Evolutionary conservation across 1,140 invertebrate genomes (phyloP).

Genomic region (Argopecten irradians): DNA sequence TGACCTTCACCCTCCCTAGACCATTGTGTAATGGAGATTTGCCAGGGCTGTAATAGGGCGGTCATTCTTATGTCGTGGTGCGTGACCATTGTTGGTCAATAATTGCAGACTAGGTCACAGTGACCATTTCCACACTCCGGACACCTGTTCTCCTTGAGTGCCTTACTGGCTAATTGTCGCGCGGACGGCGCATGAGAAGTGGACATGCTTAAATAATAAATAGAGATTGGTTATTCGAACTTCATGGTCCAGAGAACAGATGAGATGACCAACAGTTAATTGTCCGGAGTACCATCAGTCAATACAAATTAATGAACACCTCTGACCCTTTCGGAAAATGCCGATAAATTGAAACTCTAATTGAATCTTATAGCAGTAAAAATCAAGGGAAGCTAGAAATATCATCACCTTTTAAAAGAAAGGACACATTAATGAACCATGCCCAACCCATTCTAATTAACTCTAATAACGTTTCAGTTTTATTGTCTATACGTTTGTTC

Average conservation of each 20-base stretch:
- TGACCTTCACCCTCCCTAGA: neutral
- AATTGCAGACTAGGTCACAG: neutral
- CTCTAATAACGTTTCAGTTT: too few relatives aligned
- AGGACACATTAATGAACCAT: neutral
- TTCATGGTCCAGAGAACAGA: neutral
- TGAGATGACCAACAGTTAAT: neutral
- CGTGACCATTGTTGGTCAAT: slow-evolving; percentile 15
- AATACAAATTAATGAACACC: slow-evolving; percentile 1
- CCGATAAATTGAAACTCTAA: neutral
- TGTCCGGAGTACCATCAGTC: neutral
- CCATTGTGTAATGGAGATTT: neutral
- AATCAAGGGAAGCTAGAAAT: neutral
- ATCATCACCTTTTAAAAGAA: neutral
- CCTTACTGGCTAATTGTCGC: slow-evolving; percentile 20
- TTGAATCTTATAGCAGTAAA: neutral
- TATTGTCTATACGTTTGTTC: too few relatives aligned
- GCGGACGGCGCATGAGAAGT: slow-evolving; percentile 3
- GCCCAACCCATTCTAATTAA: neutral
- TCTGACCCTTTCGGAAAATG: neutral
- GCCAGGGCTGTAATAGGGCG: neutral
- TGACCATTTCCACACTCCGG: neutral
- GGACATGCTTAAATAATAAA: slow-evolving; percentile 15
- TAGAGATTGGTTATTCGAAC: neutral
- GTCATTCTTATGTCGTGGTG: neutral
- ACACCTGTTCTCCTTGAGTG: slow-evolving; percentile 20